Conservation (phyloP, 2,888 invertebrate species). For the Cynaeus angustus region DNA sequence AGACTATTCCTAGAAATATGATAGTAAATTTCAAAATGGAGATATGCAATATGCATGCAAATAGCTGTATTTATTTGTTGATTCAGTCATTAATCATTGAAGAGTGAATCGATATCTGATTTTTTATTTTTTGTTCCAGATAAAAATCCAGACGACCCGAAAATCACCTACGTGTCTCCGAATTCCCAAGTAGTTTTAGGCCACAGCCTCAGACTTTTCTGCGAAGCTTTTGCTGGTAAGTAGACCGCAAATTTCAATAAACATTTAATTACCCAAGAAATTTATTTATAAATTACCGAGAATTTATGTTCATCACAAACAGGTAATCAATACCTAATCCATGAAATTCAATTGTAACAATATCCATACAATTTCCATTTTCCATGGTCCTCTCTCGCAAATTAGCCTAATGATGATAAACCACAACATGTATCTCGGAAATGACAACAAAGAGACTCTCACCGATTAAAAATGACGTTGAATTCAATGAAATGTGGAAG, state of each 20-base stretch:
- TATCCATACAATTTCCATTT: conserved; percentile 25
- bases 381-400: conserved; percentile 16
- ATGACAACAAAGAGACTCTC: conserved; percentile 11
- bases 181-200: conserved; percentile 78
- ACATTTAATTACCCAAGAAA: background rate
- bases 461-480: conserved; percentile 4
- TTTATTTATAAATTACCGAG: conserved; percentile 12
- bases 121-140: conserved; percentile 71
- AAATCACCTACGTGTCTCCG: conserved; percentile 80
- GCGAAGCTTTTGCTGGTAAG: conserved; percentile 86
- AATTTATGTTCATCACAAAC: background rate
- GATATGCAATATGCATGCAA: too few relatives aligned
- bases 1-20: conserved; percentile 19
- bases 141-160: conserved; percentile 77
- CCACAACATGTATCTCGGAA: conserved; percentile 31
- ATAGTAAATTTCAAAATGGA: conserved; percentile 7
- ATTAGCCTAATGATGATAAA: conserved; percentile 12
- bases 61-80: background rate
- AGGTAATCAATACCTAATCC: background rate
- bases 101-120: too few relatives aligned
- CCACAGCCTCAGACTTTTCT: conserved; percentile 79
- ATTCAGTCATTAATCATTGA: background rate
- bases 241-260: conserved; percentile 35
- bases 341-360: conserved; percentile 25
- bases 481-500: conserved; percentile 20